Conservation (phyloP, 64 coral and sea anemone genomes). For the Actinia tenebrosa region DNA sequence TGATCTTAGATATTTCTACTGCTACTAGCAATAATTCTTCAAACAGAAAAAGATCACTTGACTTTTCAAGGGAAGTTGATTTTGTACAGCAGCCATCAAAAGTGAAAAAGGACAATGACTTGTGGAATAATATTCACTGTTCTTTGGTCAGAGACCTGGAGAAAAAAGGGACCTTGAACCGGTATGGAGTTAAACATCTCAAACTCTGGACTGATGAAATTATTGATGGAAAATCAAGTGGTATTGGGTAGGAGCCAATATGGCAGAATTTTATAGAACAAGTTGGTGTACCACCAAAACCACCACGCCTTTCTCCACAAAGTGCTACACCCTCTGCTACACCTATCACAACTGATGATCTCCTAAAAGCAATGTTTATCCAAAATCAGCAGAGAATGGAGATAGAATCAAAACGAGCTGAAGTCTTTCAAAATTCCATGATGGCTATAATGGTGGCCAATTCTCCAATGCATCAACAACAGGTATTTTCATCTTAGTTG, state of each 20-base stretch:
- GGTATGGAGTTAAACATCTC: slow-evolving; percentile 41
- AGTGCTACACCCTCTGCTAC: neutral
- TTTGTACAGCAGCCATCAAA: neutral
- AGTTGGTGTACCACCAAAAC: slow-evolving; percentile 30
- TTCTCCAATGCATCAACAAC: neutral
- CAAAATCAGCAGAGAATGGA: slow-evolving; percentile 28
- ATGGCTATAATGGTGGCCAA: neutral
- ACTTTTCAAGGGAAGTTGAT: neutral
- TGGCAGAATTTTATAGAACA: slow-evolving; percentile 39
- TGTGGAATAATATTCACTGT: slow-evolving; percentile 14
- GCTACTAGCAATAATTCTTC: neutral
- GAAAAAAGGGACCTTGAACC: slow-evolving; percentile 25
- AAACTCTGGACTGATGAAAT: slow-evolving; percentile 49
- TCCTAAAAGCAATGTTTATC: slow-evolving; percentile 31
- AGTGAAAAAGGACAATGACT: slow-evolving; percentile 38
- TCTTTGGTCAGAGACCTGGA: slow-evolving; percentile 38
- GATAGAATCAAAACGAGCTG: slow-evolving; percentile 32
- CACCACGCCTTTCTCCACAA: slow-evolving; percentile 4
- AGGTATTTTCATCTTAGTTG: neutral
- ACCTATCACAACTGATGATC: slow-evolving; percentile 14
- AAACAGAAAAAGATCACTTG: slow-evolving; percentile 9
- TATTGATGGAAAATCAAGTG: slow-evolving; percentile 27
- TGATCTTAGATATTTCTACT: neutral
- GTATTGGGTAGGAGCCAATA: slow-evolving; percentile 36
- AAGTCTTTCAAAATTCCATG: slow-evolving; percentile 31